A percentile compares a stretch with the other conserved stretches of the same genome.
Evolutionary conservation across 1,140 invertebrate species (phyloP).

Genomic region (Hylaeus anthracinus): DNA sequence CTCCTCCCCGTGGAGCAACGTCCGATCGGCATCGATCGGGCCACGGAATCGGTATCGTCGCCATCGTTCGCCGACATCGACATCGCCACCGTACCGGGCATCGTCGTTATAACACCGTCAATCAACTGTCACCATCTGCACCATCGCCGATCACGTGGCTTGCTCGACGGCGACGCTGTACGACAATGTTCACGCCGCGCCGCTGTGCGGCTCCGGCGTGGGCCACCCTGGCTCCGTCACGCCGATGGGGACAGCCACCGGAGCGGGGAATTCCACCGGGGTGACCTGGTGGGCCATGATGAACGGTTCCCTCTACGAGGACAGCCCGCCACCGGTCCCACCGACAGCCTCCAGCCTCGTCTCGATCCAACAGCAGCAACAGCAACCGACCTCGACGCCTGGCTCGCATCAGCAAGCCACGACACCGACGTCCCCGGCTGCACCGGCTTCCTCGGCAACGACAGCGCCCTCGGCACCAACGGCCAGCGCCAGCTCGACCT

Average conservation of each 20-base stretch:
- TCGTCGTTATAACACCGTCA: slow-evolving; percentile 66
- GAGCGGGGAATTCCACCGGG: slow-evolving; percentile 88
- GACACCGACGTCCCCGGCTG: slow-evolving; percentile 81
- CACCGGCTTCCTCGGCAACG: slow-evolving; percentile 78
- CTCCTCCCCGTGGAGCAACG: no score
- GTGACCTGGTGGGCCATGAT: slow-evolving; percentile 92
- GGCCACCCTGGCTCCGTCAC: slow-evolving; percentile 84
- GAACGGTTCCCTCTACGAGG: slow-evolving; percentile 89
- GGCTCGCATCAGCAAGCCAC: slow-evolving; percentile 80
- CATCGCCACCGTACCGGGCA: slow-evolving; percentile 31
- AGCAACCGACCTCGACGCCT: slow-evolving; percentile 74
- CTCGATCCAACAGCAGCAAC: slow-evolving; percentile 79
- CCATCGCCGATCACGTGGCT: slow-evolving; percentile 89
- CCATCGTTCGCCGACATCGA: slow-evolving; percentile 34
- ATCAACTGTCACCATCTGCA: slow-evolving; percentile 84
- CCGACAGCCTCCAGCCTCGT: slow-evolving; percentile 79
- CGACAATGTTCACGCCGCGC: slow-evolving; percentile 87
- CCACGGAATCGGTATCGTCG: slow-evolving; percentile 5
- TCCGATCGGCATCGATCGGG: background rate
- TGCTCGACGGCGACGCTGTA: slow-evolving; percentile 89
- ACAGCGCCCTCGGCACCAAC: slow-evolving; percentile 82
- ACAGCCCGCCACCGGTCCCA: slow-evolving; percentile 85
- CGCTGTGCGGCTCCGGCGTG: slow-evolving; percentile 85
- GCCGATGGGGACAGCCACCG: slow-evolving; percentile 88
- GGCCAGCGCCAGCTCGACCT: slow-evolving; percentile 85